Conservation (phyloP, 1,140 invertebrate genomes). For the Asobara japonica region DNA sequence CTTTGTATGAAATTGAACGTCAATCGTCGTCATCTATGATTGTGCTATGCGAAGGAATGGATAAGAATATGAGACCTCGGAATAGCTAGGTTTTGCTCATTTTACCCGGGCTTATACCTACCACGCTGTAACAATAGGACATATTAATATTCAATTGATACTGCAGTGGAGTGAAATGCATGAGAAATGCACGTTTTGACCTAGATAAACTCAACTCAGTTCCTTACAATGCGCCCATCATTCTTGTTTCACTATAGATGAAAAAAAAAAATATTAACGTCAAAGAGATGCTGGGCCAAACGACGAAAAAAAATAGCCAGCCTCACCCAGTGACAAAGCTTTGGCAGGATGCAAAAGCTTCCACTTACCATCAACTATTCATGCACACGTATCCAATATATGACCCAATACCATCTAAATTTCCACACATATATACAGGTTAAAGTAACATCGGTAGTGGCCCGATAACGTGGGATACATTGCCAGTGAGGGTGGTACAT, state of each 20-base stretch:
- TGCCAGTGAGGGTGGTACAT: not conserved
- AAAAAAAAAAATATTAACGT: not conserved
- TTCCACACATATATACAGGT: not conserved
- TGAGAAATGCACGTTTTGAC: not conserved
- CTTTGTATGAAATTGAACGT: not conserved
- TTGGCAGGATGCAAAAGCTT: not conserved
- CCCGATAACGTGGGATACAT: constrained; percentile 2
- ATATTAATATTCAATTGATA: not conserved
- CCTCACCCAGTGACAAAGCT: not conserved
- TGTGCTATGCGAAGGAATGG: not conserved
- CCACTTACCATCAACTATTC: constrained; percentile 11
- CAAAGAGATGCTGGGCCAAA: not conserved
- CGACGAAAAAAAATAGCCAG: too few relatives aligned
- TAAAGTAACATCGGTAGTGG: not conserved
- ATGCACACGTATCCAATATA: constrained; percentile 7
- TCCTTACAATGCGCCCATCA: too few relatives aligned
- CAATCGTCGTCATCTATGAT: not conserved
- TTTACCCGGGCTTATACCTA: not conserved
- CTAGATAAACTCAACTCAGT: not conserved
- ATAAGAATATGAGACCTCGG: not conserved
- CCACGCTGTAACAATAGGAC: not conserved
- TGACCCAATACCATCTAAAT: not conserved
- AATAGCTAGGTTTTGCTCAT: not conserved
- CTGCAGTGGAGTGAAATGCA: not conserved
- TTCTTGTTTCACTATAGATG: not conserved